phyloP scores from a whole-genome alignment of 2,888 invertebrate genomes.

The Chouioia cunea region DNA sequence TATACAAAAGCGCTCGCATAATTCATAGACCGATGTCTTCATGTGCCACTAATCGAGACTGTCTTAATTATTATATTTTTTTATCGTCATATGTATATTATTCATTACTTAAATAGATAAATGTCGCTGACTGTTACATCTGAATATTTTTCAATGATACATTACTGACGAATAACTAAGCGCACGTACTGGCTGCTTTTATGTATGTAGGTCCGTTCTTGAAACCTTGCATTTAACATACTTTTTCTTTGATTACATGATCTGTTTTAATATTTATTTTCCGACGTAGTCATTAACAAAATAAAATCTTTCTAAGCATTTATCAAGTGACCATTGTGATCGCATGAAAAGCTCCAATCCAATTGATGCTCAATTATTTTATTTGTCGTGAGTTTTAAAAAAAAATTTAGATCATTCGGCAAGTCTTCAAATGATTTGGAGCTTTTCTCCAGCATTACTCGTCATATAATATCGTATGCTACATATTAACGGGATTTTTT shows the following conservation, averaged over 20 bases:
- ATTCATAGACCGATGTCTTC: slow-evolving; percentile 58
- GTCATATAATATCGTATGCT: slow-evolving; percentile 25
- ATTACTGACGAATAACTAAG: slow-evolving; percentile 58
- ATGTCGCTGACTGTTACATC: slow-evolving; percentile 54
- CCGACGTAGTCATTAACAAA: slow-evolving; percentile 28
- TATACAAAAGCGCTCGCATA: slow-evolving; percentile 64
- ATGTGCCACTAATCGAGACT: slow-evolving; percentile 55
- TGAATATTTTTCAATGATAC: slow-evolving; percentile 48
- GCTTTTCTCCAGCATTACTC: slow-evolving; percentile 35
- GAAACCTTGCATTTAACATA: slow-evolving; percentile 47
- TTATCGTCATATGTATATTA: slow-evolving; percentile 53
- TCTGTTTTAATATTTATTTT: slow-evolving; percentile 31
- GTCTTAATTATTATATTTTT: slow-evolving; percentile 53
- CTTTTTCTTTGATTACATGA: slow-evolving; percentile 36
- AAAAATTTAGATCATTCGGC: slow-evolving; percentile 35
- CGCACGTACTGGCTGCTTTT: slow-evolving; percentile 64
- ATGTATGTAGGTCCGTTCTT: slow-evolving; percentile 59
- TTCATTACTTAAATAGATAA: slow-evolving; percentile 43
- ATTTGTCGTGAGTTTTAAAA: slow-evolving; percentile 31
- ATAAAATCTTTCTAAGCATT: slow-evolving; percentile 40
- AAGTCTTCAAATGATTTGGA: slow-evolving; percentile 42
- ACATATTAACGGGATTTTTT: slow-evolving; percentile 31
- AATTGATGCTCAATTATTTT: slow-evolving; percentile 37
- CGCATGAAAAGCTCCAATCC: slow-evolving; percentile 32
- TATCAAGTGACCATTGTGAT: slow-evolving; percentile 23